A percentile compares a stretch with the other conserved stretches of the same genome.
Evolutionary conservation across 2,113 vertebrate genomes (phyloP).

Genomic region (Bostrychus sinensis): DNA sequence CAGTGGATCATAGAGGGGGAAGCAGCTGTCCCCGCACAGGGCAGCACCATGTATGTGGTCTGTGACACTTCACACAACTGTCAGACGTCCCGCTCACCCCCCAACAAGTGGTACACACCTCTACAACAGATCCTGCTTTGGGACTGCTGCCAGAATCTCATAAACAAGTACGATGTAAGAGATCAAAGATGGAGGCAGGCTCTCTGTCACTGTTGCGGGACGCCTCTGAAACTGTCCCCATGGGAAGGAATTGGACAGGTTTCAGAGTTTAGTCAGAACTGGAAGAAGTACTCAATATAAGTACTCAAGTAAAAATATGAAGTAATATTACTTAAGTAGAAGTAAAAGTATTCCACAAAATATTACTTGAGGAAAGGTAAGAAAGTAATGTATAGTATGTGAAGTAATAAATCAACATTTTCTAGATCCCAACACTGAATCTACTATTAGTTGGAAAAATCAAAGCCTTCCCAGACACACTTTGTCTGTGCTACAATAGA

Average conservation of each 20-base stretch:
- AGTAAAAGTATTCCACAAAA: too few relatives aligned
- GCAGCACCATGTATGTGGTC: conserved; percentile 54
- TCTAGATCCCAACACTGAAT: too few relatives aligned
- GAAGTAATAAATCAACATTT: too few relatives aligned
- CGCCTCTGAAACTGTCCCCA: background rate
- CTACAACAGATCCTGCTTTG: conserved; percentile 41
- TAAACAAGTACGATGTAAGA: conserved; percentile 35
- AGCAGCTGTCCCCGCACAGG: conserved; percentile 59
- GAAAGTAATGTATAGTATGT: too few relatives aligned
- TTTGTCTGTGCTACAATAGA: background rate
- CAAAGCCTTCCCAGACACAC: background rate
- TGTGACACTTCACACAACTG: conserved; percentile 66
- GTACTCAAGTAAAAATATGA: too few relatives aligned
- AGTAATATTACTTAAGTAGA: too few relatives aligned
- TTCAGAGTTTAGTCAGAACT: too few relatives aligned
- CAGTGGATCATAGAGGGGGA: conserved; percentile 29
- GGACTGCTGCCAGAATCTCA: conserved; percentile 28
- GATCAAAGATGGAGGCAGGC: conserved; percentile 48
- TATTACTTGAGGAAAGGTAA: too few relatives aligned
- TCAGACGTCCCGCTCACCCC: conserved; percentile 32
- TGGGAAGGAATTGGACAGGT: too few relatives aligned
- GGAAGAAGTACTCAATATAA: background rate
- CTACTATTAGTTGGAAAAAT: too few relatives aligned
- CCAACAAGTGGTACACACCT: conserved; percentile 38
- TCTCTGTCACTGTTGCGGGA: conserved; percentile 10